These are phyloP conservation scores for Catagonus wagneri DNA, from an alignment of 2,113 vertebrate genomes.

Conservation along the genomic window DNA sequence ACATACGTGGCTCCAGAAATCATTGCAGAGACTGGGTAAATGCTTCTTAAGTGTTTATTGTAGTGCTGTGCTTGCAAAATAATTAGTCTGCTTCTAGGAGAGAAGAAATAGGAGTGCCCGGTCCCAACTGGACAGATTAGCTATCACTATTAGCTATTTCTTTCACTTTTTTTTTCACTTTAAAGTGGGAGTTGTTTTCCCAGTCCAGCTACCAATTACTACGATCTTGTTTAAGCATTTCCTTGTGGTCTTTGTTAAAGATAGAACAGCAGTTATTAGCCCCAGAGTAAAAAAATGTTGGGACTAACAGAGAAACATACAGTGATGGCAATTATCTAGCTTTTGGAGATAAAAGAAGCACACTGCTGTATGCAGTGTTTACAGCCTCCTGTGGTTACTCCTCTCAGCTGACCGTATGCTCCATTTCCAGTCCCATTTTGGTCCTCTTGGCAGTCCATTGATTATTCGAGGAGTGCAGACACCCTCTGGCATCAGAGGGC, in stretches of 20 bases:
- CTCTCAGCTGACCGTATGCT: not conserved
- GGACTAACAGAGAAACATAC: not conserved
- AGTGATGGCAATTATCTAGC: slow-evolving; percentile 6
- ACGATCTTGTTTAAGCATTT: slow-evolving; percentile 34
- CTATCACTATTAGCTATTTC: not conserved
- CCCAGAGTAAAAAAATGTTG: slow-evolving; percentile 45
- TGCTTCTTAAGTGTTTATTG: not conserved
- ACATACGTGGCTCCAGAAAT: slow-evolving; percentile 99
- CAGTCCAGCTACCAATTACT: not conserved
- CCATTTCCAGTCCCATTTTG: not conserved
- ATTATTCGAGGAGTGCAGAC: not conserved
- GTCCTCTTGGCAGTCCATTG: not conserved
- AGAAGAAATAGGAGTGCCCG: not conserved
- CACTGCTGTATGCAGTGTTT: not conserved
- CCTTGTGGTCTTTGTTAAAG: slow-evolving; percentile 51
- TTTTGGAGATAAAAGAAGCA: slow-evolving; percentile 46
- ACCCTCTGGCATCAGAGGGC: not conserved
- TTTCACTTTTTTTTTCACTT: not conserved
- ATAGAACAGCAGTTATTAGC: not conserved
- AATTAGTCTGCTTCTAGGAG: not conserved
- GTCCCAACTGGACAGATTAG: not conserved
- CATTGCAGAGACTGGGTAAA: slow-evolving; percentile 97
- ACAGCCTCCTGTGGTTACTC: not conserved
- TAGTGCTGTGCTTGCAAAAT: not conserved
- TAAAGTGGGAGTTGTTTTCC: not conserved